These are phyloP conservation scores for Myotis daubentonii DNA, from an alignment of 2,797 vertebrate genomes.

Conservation along the genomic window DNA sequence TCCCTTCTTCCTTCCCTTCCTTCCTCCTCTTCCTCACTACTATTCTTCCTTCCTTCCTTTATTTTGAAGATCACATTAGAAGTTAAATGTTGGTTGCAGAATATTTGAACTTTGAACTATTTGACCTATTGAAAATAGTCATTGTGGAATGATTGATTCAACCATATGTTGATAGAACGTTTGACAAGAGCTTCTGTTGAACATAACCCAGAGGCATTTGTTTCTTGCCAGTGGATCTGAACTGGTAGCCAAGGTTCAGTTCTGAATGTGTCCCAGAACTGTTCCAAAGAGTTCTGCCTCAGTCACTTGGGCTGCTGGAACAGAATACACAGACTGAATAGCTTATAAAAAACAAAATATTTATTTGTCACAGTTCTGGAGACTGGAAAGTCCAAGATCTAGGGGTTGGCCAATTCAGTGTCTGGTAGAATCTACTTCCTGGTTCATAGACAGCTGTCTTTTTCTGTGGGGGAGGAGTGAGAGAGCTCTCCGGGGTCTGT, in stretches of 20 bases:
- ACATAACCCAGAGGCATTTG: background rate
- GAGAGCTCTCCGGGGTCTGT: background rate
- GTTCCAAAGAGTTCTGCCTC: background rate
- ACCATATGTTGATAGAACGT: background rate
- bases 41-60: background rate
- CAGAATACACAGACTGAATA: background rate
- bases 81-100: background rate
- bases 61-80: background rate
- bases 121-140: background rate
- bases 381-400: background rate
- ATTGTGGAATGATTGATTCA: conserved; percentile 24
- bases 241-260: background rate
- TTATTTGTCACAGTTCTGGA: background rate
- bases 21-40: background rate
- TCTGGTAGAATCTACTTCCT: background rate
- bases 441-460: background rate
- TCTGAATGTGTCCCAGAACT: background rate
- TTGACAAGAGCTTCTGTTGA: conserved; percentile 7
- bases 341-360: background rate
- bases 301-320: background rate
- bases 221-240: background rate
- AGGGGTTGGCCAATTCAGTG: background rate
- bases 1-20: background rate
- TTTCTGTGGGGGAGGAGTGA: background rate
- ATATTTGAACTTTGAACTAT: background rate